Base-by-base conservation (phyloP, 1,140 invertebrate genomes). In the Paracyclopina nana region DNA sequence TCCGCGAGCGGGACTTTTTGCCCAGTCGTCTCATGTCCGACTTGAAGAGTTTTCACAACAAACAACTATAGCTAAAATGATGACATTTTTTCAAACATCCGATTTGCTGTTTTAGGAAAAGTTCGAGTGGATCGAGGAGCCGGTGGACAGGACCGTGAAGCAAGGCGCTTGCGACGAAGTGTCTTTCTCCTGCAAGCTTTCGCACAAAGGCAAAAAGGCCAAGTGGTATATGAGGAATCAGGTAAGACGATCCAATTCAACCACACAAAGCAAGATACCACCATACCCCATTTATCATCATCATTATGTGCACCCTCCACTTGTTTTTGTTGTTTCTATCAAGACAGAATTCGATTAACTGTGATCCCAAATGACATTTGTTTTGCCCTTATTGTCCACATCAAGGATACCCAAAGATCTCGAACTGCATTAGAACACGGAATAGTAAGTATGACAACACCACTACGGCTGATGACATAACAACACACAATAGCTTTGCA, bases 101-200 rank as follows among this genome's bases (percentile, higher is more conserved):
- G n/a, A n/a, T n/a, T n/a, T 38, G 34, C 20, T n/a, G 3, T 20
- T 30, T 2, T 41, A 44, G 38, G 49, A 43, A 44, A 50, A 50
- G 25, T 27, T 46, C 42, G 49, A 50, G 50, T 98, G 92, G 75
- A 73, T 91, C 60, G 88, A 87, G 66, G 86, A 88, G 51, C 70
- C 96, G 55, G 77, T 92, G 57, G 91, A 96, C 69, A 77, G 85
- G 66, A 83, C 82, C 60, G 82, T 82, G 34, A 91, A 92, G 62
- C 90, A 98, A 72, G 91, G 88, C 57, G 94, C 92, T 68, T 91
- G 94, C 64, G 92, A 94, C 62, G 86, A 86, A 63, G 80, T 84
- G 50, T 70, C 75, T 6, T 90, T 92, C 60, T 84, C 91, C 67
- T 79, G 77, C 31, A 78, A 82, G 58, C 91, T 90, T 66, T 82